These are phyloP conservation scores for Corythornis cristatus DNA, from an alignment of 2,113 vertebrate species.

Conservation along the genomic window DNA sequence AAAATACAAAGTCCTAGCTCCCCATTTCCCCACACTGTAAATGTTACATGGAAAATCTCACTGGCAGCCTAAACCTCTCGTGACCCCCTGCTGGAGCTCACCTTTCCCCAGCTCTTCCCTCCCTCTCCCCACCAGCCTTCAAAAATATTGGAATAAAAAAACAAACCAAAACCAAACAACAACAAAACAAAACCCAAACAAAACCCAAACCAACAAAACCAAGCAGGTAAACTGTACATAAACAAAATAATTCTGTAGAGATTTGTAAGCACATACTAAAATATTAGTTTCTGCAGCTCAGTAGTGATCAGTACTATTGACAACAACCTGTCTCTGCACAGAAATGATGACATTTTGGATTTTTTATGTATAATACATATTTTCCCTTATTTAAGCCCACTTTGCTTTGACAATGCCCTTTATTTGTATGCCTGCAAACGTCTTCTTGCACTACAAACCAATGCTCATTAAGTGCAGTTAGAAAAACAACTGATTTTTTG, in stretches of 20 bases:
- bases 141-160: neutral
- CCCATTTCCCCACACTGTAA: neutral
- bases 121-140: neutral
- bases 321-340: neutral
- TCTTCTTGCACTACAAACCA: neutral
- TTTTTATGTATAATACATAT: neutral
- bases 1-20: neutral
- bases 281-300: neutral
- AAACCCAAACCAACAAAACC: too few species aligned
- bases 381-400: neutral
- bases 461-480: neutral
- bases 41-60: neutral
- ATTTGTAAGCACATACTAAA: neutral
- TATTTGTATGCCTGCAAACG: neutral
- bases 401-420: neutral
- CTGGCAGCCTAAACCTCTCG: neutral
- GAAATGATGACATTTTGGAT: neutral
- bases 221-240: neutral
- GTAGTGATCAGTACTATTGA: neutral
- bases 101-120: neutral
- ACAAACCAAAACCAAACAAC: too few species aligned
- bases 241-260: neutral
- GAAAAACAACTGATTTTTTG: neutral
- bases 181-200: too few species aligned
- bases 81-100: accelerated